Conservation (phyloP, 1,140 invertebrate species). For the Battus philenor region DNA sequence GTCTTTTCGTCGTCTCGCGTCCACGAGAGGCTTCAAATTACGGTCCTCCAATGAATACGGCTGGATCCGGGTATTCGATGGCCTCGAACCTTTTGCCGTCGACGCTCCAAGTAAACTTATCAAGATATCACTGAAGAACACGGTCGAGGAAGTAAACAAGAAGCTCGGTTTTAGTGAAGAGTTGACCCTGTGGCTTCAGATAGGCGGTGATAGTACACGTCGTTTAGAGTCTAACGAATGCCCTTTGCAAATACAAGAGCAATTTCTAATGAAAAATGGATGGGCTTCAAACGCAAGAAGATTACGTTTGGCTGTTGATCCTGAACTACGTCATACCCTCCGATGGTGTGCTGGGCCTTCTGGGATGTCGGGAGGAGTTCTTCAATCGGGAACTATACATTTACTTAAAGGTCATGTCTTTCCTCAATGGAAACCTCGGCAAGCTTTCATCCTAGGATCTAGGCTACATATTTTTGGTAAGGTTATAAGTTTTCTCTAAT, state of each 20-base stretch:
- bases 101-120: constrained; percentile 74
- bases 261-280: constrained; percentile 78
- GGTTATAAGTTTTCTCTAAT: constrained; percentile 17
- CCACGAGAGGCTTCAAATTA: constrained; percentile 75
- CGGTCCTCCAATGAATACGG: constrained; percentile 47
- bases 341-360: constrained; percentile 79
- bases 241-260: constrained; percentile 79
- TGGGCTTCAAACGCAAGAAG: constrained; percentile 77
- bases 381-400: constrained; percentile 77
- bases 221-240: constrained; percentile 76
- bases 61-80: constrained; percentile 79
- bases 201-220: constrained; percentile 77
- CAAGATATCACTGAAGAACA: constrained; percentile 78
- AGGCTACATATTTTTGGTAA: constrained; percentile 77
- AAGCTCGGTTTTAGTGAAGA: constrained; percentile 77
- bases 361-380: constrained; percentile 63
- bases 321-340: constrained; percentile 78
- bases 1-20: constrained; percentile 75
- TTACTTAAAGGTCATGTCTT: constrained; percentile 82
- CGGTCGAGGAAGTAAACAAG: constrained; percentile 77
- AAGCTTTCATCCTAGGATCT: constrained; percentile 78
- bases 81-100: constrained; percentile 72
- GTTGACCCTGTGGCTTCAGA: constrained; percentile 79
- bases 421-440: constrained; percentile 80
- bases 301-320: constrained; percentile 79